Evolutionary conservation across 2,113 vertebrate species (phyloP), one percentile per base, ranked within the genome.

Genomic region (Nipponia nippon): DNA sequence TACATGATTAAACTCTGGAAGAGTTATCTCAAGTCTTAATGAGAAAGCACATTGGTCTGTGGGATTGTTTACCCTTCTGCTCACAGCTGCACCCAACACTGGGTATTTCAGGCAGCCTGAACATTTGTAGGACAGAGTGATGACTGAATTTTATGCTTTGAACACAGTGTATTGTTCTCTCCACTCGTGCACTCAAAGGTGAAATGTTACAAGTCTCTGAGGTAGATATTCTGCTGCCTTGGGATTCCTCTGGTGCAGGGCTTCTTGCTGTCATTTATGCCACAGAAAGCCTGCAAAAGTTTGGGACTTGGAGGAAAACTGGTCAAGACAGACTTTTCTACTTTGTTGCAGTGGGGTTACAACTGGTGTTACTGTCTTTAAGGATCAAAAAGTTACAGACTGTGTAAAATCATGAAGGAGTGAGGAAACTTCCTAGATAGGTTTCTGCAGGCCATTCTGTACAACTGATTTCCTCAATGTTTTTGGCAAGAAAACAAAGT

Each of bases 71-170:
- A 62, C 2, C 23, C 13, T 75, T 56, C 70, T 62, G 16, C 50
- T 91, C 14, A 8, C 3, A 9, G 20, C 30, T 78, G 29, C 27
- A 44, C 18, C 1, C 4, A 49, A 0, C 6, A 0, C 16, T 36
- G 11, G 14, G 3, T 58, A 10, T 81, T 79, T 94, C 46, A 77
- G 40, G 16, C 9, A 90, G 16, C 8, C 40, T 36, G 6, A 77
- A 38, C 3, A 11, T 44, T 83, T 66, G 34, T 66, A 38, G 36
- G 19, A 55, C 19, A 72, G 38, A n/a, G 2, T 13, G 36, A 40
- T 21, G 40, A 44, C 36, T 72, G 36, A 65, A 56, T 65, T 69
- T 52, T 30, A 3, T 77, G 20, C 62, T 95, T 72, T 62, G 58
- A 65, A 56, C 15, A 38, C 8, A 17, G 34, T 13, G 10, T 59